These are phyloP conservation scores for Sarcophaga rosellei DNA, from an alignment of 2,888 invertebrate genomes.

Conservation along the genomic window DNA sequence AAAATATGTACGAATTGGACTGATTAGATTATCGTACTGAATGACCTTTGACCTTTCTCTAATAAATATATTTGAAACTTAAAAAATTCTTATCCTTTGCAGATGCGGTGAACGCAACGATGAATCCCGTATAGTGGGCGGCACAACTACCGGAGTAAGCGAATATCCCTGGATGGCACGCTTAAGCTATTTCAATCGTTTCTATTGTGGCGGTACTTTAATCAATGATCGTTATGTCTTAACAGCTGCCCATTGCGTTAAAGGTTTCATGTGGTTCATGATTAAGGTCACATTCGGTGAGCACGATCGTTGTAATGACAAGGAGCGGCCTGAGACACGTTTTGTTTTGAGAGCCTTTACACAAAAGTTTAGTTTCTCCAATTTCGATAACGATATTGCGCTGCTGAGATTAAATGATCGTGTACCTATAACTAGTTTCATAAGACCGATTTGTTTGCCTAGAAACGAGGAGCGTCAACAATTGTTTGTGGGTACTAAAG, in stretches of 20 bases:
- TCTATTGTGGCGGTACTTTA: constrained; percentile 94
- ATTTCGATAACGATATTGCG: constrained; percentile 95
- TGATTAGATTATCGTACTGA: no score
- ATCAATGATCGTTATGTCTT: constrained; percentile 94
- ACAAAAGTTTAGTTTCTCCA: constrained; percentile 91
- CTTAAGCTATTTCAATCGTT: constrained; percentile 92
- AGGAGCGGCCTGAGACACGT: constrained; percentile 87
- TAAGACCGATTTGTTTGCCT: constrained; percentile 92
- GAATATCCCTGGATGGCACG: constrained; percentile 96
- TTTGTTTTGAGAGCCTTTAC: constrained; percentile 89
- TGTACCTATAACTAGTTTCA: constrained; percentile 89
- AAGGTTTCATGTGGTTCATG: constrained; percentile 97
- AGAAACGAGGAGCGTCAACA: constrained; percentile 85
- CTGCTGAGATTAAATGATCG: constrained; percentile 90
- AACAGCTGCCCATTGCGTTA: constrained; percentile 94
- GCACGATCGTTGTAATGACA: constrained; percentile 90
- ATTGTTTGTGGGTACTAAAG: constrained; percentile 87
- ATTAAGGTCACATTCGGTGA: constrained; percentile 94
- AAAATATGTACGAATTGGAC: no score
- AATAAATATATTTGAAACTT: neutral
- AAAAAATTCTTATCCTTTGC: constrained; percentile 5
- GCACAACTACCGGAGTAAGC: constrained; percentile 87
- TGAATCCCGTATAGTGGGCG: constrained; percentile 91
- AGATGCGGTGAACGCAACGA: constrained; percentile 92
- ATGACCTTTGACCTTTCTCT: neutral